phyloP scores from a whole-genome alignment of 2,888 invertebrate species.

The Cyaniris semiargus region DNA sequence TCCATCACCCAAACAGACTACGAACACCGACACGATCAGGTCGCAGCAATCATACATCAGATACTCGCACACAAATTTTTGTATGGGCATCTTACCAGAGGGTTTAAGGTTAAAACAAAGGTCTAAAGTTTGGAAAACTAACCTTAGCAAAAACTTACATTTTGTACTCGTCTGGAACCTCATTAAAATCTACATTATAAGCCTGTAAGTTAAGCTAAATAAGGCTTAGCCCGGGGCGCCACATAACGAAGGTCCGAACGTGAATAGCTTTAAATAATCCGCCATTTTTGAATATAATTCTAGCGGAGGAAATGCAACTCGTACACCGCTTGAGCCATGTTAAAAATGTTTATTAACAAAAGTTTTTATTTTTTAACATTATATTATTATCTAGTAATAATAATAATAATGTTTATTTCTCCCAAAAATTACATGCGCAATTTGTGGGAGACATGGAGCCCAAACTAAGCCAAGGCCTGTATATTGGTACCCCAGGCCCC shows the following conservation, averaged over 20 bases:
- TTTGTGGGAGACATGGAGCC: too few relatives aligned
- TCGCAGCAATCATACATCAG: too few relatives aligned
- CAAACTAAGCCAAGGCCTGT: too few relatives aligned
- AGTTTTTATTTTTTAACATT: neutral
- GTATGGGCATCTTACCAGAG: too few relatives aligned
- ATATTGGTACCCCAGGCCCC: too few relatives aligned
- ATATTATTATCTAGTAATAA: too few relatives aligned
- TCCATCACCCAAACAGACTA: too few relatives aligned
- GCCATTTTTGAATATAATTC: constrained; percentile 2
- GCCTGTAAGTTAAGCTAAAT: constrained; percentile 7
- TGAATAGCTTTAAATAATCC: neutral
- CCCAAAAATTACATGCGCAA: too few relatives aligned
- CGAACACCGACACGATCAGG: too few relatives aligned
- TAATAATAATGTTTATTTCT: too few relatives aligned
- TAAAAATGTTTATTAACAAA: neutral
- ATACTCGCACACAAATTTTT: too few relatives aligned
- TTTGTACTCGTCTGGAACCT: neutral
- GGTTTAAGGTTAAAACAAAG: too few relatives aligned
- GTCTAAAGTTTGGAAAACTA: neutral
- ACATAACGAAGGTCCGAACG: constrained; percentile 11
- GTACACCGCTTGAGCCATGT: neutral
- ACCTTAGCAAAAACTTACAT: neutral
- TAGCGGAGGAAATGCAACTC: neutral
- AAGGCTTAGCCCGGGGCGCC: neutral
- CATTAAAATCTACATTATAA: constrained; percentile 3